These are phyloP conservation scores for Yponomeuta plumbellus DNA, from an alignment of 2,888 invertebrate species.

Conservation along the genomic window DNA sequence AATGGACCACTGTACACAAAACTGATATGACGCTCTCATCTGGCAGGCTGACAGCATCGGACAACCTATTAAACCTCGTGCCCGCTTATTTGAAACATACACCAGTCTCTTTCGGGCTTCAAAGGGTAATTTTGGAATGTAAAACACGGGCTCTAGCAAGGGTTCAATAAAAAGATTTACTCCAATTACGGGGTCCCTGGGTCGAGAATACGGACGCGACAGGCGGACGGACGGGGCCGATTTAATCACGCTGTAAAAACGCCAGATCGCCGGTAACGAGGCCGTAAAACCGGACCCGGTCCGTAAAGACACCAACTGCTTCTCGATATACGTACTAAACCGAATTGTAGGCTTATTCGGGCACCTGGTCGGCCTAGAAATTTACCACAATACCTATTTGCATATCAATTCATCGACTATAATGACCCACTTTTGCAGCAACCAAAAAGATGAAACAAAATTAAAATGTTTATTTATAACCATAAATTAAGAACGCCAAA, in stretches of 20 bases:
- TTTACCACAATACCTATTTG: neutral
- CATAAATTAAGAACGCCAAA: no score
- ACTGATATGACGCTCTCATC: neutral
- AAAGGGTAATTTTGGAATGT: slow-evolving; percentile 14
- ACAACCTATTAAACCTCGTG: slow-evolving; percentile 1
- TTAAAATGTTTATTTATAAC: no score
- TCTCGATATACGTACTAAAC: slow-evolving; percentile 37
- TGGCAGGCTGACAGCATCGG: neutral
- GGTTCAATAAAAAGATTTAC: slow-evolving; percentile 59
- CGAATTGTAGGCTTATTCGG: slow-evolving; percentile 22
- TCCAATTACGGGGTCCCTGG: slow-evolving; percentile 59
- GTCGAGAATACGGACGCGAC: slow-evolving; percentile 27
- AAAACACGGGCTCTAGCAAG: slow-evolving; percentile 26
- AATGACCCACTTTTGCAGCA: neutral
- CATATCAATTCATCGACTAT: neutral
- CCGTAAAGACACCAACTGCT: slow-evolving; percentile 42
- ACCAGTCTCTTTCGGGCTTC: slow-evolving; percentile 4
- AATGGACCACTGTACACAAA: neutral
- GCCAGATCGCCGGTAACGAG: slow-evolving; percentile 60
- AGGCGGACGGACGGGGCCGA: slow-evolving; percentile 37
- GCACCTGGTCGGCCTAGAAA: neutral
- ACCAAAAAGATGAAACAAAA: no score
- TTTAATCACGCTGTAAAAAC: slow-evolving; percentile 69
- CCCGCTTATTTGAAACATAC: neutral
- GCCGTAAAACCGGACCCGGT: slow-evolving; percentile 51